These are phyloP conservation scores for Rhaphigaster nebulosa DNA, from an alignment of 2,888 invertebrate species.

Conservation along the genomic window DNA sequence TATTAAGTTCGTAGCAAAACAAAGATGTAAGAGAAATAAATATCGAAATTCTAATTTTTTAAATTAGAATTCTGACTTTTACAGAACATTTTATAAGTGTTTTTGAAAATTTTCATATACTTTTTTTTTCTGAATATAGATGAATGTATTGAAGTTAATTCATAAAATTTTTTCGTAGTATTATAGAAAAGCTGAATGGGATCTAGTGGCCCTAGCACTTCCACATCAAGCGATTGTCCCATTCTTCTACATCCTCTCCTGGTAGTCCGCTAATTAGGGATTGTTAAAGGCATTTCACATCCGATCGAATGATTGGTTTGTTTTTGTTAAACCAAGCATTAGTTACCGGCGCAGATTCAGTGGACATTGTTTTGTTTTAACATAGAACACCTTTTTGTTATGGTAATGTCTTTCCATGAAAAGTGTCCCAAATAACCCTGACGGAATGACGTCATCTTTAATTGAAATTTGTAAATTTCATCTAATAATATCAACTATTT, in stretches of 20 bases:
- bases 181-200: background rate
- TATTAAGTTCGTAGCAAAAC: too few species aligned
- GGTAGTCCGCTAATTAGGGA: background rate
- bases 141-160: too few species aligned
- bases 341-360: background rate
- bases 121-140: too few species aligned
- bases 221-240: background rate
- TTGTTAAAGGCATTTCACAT: background rate
- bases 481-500: too few species aligned
- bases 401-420: background rate
- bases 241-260: background rate
- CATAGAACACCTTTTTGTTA: background rate
- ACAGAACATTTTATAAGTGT: too few species aligned
- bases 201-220: background rate
- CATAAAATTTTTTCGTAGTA: background rate
- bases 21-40: too few species aligned
- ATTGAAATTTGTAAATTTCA: too few species aligned
- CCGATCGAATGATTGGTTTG: background rate
- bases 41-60: too few species aligned
- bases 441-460: too few species aligned
- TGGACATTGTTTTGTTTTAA: background rate
- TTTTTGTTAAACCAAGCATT: conserved; percentile 9
- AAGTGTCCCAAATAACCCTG: background rate
- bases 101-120: too few species aligned
- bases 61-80: too few species aligned